phyloP scores from a whole-genome alignment of 2,113 vertebrate genomes.

The Triplophysa tibetana region DNA sequence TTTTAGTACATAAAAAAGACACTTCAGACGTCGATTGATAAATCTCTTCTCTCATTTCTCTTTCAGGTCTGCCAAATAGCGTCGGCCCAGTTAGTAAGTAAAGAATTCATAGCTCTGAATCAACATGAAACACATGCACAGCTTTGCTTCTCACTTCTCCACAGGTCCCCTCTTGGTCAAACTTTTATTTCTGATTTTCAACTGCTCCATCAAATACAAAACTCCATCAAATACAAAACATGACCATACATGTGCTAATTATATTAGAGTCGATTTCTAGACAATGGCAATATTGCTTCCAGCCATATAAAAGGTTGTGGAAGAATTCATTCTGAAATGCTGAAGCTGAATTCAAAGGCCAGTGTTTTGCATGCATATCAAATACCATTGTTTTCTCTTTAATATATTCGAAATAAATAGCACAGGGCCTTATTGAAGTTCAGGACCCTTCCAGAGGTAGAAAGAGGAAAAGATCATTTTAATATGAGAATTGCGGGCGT shows the following conservation, averaged over 20 bases:
- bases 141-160: constrained; percentile 74
- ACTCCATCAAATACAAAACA: not conserved
- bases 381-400: constrained; percentile 54
- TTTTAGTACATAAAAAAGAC: not conserved
- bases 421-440: constrained; percentile 67
- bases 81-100: constrained; percentile 99
- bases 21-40: not conserved
- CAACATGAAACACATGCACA: constrained; percentile 78
- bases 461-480: constrained; percentile 77
- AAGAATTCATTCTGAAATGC: constrained; percentile 61
- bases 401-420: constrained; percentile 73
- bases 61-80: constrained; percentile 92
- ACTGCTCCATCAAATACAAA: not conserved
- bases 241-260: constrained; percentile 16
- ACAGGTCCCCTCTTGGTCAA: constrained; percentile 75
- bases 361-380: constrained; percentile 57
- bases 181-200: constrained; percentile 83
- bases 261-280: constrained; percentile 10
- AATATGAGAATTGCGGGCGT: constrained; percentile 70
- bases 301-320: constrained; percentile 46
- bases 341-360: constrained; percentile 31
- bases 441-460: constrained; percentile 65
- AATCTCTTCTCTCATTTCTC: constrained; percentile 58
- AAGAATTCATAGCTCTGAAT: constrained; percentile 60
- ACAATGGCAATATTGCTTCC: constrained; percentile 36